Evolutionary conservation across 2,888 invertebrate species (phyloP).

Genomic region (Teleogryllus oceanicus): DNA sequence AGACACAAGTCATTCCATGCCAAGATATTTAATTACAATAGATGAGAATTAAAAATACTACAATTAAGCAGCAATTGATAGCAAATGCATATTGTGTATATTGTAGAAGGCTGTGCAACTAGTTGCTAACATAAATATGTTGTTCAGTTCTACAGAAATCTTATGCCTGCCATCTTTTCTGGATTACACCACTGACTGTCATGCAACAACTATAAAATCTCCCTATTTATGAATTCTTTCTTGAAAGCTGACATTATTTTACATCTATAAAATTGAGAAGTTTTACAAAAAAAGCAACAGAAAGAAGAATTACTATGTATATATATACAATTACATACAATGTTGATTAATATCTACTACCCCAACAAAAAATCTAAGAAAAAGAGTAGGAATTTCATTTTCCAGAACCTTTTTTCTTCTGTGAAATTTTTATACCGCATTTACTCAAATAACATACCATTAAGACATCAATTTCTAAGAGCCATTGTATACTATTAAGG

Average conservation of each 20-base stretch:
- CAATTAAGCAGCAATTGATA: constrained; percentile 10
- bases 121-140: not conserved
- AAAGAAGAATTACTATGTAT: not conserved
- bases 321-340: constrained; percentile 9
- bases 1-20: not conserved
- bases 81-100: not conserved
- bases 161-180: not conserved
- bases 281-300: constrained; percentile 1
- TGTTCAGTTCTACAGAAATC: not conserved
- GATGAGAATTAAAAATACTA: not conserved
- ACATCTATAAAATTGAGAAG: constrained; percentile 5
- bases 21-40: constrained; percentile 4
- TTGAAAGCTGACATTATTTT: not conserved
- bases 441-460: no score
- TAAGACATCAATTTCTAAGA: no score
- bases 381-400: no score
- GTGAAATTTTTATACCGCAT: no score
- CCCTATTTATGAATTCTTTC: not conserved
- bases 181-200: not conserved
- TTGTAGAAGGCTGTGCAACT: not conserved
- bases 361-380: no score
- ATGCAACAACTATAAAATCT: not conserved
- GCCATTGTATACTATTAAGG: no score
- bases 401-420: no score
- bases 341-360: not conserved